Evolutionary conservation across 2,888 invertebrate species (phyloP), one percentile per base, ranked within the genome.

Genomic region (Melanargia galathea): DNA sequence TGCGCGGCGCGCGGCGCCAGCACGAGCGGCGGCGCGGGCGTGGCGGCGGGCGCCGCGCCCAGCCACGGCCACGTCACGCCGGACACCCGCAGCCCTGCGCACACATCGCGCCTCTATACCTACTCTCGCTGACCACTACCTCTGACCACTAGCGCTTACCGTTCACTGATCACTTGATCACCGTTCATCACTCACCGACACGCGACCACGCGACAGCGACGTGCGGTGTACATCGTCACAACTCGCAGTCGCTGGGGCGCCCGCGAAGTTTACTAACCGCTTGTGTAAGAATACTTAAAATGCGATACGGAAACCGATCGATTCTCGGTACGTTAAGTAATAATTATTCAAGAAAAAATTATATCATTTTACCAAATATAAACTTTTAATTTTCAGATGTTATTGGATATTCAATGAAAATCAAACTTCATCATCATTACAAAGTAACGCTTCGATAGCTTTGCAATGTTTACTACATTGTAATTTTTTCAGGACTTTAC

Each of bases 51-150:
- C 83, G 92, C 83, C 82, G 92, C 93, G 89, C 94, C 87, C 88
- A 95, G 92, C 94, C 95, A 95, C 87, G 95, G 95, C 95, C 95
- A 95, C 87, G 95, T 87, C 92, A 94, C 93, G 92, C 95, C 93
- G 82, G 95, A 94, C 90, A 95, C 93, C 88, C 95, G 95, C 92
- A 95, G 94, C 92, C 95, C 95, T 95, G 92, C 87, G 86, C 85
- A 87, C 84, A 87, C 83, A 84, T 76, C 80, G 82, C 84, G 80
- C 82, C 80, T 79, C 83, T 79, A 80, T 79, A 74, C 82, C 83
- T 78, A 80, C 78, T 77, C 80, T 74, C 82, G 20, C 75, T 74
- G 70, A 65, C 73, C 70, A 63, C 66, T 63, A 65, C 72, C 70
- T 63, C 66, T 63, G 40, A 55, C 55, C 70, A 63, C 66, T 63